Percentiles rank a stretch among this genome's conserved stretches.
Evolutionary conservation across 2,113 vertebrate species (phyloP).

Genomic region (Sprattus sprattus): DNA sequence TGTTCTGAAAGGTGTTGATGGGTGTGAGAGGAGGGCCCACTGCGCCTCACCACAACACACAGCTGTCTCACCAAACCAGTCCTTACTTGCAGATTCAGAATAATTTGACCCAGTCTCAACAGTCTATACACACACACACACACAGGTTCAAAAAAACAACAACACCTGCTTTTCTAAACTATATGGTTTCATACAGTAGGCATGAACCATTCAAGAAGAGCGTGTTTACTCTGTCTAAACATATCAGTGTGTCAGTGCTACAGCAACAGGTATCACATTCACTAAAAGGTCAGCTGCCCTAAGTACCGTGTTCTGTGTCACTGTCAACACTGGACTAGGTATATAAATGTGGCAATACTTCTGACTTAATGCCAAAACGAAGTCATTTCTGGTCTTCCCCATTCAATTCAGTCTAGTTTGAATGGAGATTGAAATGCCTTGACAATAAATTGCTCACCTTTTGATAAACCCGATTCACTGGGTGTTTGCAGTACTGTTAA

Average conservation of each 20-base stretch:
- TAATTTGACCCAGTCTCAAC: not conserved
- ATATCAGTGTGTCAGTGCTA: not conserved
- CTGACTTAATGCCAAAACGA: not conserved
- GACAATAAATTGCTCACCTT: not conserved
- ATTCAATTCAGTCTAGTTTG: not conserved
- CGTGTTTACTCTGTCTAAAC: not conserved
- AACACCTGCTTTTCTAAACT: not conserved
- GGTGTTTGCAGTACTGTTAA: not conserved
- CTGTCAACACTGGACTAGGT: not conserved
- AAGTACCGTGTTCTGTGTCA: not conserved
- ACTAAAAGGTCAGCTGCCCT: not conserved
- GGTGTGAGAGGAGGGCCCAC: not conserved
- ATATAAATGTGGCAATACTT: not conserved
- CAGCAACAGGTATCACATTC: not conserved
- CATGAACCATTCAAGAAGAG: not conserved
- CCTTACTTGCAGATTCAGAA: slow-evolving; percentile 9
- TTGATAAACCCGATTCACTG: not conserved
- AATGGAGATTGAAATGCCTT: not conserved
- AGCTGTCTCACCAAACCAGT: not conserved
- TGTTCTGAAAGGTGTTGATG: not conserved
- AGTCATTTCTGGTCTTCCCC: not conserved
- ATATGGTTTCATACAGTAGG: not conserved
- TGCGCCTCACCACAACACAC: not conserved
- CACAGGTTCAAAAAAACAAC: not conserved
- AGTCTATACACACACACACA: no score